A percentile compares a stretch with the other conserved stretches of the same genome.
Evolutionary conservation across 2,888 invertebrate genomes (phyloP).

Genomic region (Spilosoma lubricipeda): DNA sequence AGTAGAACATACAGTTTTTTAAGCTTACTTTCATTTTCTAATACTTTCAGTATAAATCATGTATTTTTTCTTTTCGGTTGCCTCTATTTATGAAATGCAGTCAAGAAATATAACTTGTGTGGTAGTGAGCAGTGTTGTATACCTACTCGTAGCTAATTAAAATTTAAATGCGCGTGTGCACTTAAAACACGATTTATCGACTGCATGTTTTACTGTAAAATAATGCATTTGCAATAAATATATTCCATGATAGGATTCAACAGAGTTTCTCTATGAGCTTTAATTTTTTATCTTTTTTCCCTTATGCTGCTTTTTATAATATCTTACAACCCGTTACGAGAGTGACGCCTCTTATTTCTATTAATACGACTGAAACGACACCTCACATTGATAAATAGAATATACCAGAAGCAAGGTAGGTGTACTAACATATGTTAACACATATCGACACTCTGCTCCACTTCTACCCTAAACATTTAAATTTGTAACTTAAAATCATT

Average conservation of each 20-base stretch:
- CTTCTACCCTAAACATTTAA: not conserved
- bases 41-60: too few species aligned
- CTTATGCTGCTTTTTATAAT: not conserved
- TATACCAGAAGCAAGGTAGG: too few species aligned
- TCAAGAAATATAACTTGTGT: too few species aligned
- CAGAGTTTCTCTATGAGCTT: not conserved
- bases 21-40: too few species aligned
- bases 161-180: not conserved
- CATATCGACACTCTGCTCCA: not conserved
- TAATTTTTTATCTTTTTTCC: not conserved
- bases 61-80: too few species aligned
- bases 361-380: not conserved
- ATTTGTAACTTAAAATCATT: not conserved
- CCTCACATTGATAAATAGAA: too few species aligned
- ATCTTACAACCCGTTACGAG: not conserved
- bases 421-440: not conserved
- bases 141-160: too few species aligned
- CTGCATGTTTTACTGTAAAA: not conserved
- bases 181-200: not conserved
- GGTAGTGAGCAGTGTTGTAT: too few species aligned
- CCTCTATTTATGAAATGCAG: too few species aligned
- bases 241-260: not conserved
- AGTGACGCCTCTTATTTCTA: not conserved
- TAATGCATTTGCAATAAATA: not conserved
- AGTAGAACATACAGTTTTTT: too few species aligned